Evolutionary conservation across 2,113 vertebrate species (phyloP), one percentile per base, ranked within the genome.

Genomic region (Willisornis vidua): DNA sequence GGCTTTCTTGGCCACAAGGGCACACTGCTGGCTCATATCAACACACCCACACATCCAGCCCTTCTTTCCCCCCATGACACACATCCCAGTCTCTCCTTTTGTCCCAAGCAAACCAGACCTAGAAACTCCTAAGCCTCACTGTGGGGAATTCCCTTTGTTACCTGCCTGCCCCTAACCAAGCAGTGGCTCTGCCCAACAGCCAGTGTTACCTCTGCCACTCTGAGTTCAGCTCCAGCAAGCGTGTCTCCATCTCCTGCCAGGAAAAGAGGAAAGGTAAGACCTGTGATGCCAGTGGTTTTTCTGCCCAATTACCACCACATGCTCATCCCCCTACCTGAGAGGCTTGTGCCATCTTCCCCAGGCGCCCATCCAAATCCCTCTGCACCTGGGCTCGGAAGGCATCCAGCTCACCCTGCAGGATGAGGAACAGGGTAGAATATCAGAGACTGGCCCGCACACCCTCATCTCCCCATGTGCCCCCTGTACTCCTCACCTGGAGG

Each of bases 121-220:
- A 29, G 22, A 83, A 89, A 48, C 18, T 37, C 19, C 37, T 23
- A 28, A 59, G 61, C 20, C 24, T 20, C 2, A 0, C 46, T 29
- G 29, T 8, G 4, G 14, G 20, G 8, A 29, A 48, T 67, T 54
- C 35, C 29, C 14, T 57, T 59, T 8, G 39, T 52, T 35, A 41
- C n/a, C 54, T 14, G 37, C 29, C 51, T 24, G 25, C 6, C 63
- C 68, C 46, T 16, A 35, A 26, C 16, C 45, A 13, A 33, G 55
- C 3, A 0, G 41, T 1, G 2, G 19, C 22, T 66, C 77, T 48
- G 72, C n/a, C 23, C 4, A 31, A 10, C 5, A 25, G 58, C 57
- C 76, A 28, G 65, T 1, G 0, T 96, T 98, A 98, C 98, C 98
- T 98, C 92, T 98, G 97, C 97, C 97, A 96, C n/a, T 98, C 96